Evolutionary conservation across 2,888 invertebrate genomes (phyloP).

Genomic region (Brachylomia viminalis): DNA sequence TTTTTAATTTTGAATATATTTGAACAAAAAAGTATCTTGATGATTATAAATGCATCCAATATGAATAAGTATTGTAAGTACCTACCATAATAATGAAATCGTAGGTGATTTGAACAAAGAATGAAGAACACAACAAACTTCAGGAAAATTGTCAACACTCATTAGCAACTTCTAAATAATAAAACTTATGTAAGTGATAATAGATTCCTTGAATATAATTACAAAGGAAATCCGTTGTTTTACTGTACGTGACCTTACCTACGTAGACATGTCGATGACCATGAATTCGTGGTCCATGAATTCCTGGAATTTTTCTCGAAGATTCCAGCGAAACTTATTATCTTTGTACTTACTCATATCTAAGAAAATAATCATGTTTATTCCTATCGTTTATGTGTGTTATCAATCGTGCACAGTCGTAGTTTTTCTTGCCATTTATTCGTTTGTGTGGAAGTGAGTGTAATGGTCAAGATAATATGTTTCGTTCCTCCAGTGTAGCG

Average conservation of each 20-base stretch:
- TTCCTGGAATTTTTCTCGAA: conserved; percentile 21
- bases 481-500: conserved; percentile 67
- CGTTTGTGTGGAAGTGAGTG: conserved; percentile 68
- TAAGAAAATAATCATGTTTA: conserved; percentile 55
- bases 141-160: background rate
- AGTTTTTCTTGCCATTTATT: conserved; percentile 62
- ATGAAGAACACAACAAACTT: background rate
- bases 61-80: background rate
- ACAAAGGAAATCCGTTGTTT: conserved; percentile 55
- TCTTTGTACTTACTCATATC: conserved; percentile 7
- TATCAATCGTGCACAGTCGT: conserved; percentile 67
- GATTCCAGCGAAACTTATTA: conserved; percentile 27
- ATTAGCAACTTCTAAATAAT: background rate
- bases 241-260: conserved; percentile 49
- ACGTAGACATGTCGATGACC: conserved; percentile 36
- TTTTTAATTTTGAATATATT: background rate
- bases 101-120: background rate
- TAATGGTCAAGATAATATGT: conserved; percentile 77
- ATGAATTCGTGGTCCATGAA: conserved; percentile 15
- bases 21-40: too few relatives aligned
- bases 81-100: background rate
- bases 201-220: conserved; percentile 38
- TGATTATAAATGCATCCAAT: background rate
- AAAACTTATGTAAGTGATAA: conserved; percentile 22
- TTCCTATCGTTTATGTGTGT: conserved; percentile 66